phyloP scores from a whole-genome alignment of 2,113 vertebrate species.

The Pleuronectes platessa region DNA sequence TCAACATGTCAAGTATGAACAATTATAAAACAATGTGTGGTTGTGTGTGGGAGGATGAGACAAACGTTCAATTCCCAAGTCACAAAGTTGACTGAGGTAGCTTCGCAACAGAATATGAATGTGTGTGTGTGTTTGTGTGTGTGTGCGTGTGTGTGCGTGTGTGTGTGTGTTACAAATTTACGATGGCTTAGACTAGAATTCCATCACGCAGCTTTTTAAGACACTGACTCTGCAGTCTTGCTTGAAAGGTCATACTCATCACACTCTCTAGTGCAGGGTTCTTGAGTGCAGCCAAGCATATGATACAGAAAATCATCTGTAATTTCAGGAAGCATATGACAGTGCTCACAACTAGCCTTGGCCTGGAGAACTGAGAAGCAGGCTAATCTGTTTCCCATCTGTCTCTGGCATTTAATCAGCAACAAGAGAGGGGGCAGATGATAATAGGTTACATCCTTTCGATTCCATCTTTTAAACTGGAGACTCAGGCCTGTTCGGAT shows the following conservation, averaged over 20 bases:
- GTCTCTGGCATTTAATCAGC: slow-evolving; percentile 17
- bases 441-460: background rate
- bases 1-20: no score
- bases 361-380: background rate
- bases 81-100: no score
- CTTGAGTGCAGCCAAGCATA: no score
- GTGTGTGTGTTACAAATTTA: no score
- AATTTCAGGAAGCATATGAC: slow-evolving; percentile 22
- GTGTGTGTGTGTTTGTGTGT: no score
- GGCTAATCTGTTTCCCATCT: slow-evolving; percentile 23
- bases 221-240: background rate
- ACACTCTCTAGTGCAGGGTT: background rate
- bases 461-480: background rate
- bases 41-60: no score
- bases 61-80: no score
- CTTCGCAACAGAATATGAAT: no score
- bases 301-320: slow-evolving; percentile 35
- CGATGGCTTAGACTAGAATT: no score
- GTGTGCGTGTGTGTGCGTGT: no score
- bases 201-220: no score
- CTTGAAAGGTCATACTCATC: slow-evolving; percentile 1
- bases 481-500: background rate
- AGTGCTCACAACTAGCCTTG: background rate
- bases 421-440: background rate
- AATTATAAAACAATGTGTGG: no score